phyloP scores from a whole-genome alignment of 2,888 invertebrate species.

The Drosophila kambysellisi region DNA sequence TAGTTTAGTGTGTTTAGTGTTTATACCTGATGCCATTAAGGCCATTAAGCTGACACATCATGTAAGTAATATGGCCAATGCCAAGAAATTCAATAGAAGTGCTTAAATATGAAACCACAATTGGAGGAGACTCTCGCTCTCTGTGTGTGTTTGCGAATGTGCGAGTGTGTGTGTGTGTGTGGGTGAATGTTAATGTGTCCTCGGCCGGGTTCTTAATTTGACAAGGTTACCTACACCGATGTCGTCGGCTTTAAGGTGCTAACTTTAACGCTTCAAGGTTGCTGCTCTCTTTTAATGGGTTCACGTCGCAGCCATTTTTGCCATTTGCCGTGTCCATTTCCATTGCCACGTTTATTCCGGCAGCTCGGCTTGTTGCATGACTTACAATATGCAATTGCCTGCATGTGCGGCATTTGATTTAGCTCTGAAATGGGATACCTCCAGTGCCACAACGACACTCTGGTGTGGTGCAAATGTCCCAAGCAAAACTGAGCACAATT shows the following conservation, averaged over 20 bases:
- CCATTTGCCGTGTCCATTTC: constrained; percentile 38
- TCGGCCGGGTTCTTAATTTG: constrained; percentile 20
- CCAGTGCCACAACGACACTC: background rate
- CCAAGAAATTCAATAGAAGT: constrained; percentile 9
- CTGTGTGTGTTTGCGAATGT: background rate
- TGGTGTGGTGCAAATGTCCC: background rate
- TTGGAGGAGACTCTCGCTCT: background rate
- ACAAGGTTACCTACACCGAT: constrained; percentile 46
- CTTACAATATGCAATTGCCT: constrained; percentile 36
- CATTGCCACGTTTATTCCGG: constrained; percentile 39
- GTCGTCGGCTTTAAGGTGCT: constrained; percentile 46
- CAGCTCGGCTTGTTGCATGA: constrained; percentile 29
- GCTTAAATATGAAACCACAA: constrained; percentile 16
- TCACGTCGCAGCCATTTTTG: constrained; percentile 43
- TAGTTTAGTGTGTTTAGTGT: background rate
- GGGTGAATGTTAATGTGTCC: constrained; percentile 6
- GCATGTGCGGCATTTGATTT: constrained; percentile 11
- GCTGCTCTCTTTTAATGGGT: constrained; percentile 45
- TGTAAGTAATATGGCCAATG: constrained; percentile 35
- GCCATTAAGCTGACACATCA: constrained; percentile 28
- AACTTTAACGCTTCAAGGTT: constrained; percentile 70
- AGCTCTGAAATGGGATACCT: constrained; percentile 26
- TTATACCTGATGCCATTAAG: background rate
- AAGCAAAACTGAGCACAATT: background rate
- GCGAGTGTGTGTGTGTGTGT: constrained; percentile 1